phyloP scores from a whole-genome alignment of 2,888 invertebrate species.

The Dynastes grantii region DNA sequence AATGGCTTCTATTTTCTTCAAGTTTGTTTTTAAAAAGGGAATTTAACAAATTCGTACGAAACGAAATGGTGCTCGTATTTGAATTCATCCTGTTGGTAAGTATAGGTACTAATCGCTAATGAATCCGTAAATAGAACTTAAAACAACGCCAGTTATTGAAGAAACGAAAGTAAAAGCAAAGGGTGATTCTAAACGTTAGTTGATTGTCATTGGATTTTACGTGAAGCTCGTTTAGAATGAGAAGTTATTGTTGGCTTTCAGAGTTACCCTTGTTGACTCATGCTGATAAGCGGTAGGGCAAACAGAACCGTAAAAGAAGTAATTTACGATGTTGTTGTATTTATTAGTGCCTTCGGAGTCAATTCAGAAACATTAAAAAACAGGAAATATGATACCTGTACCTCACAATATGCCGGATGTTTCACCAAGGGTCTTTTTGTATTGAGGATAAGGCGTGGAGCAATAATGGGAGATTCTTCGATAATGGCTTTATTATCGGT shows the following conservation, averaged over 20 bases:
- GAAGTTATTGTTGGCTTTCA: constrained; percentile 11
- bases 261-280: constrained; percentile 8
- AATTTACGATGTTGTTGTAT: too few species aligned
- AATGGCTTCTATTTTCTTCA: neutral
- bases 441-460: too few species aligned
- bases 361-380: too few species aligned
- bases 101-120: neutral
- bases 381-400: too few species aligned
- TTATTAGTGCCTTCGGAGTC: too few species aligned
- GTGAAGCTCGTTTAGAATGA: neutral
- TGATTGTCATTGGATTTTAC: neutral
- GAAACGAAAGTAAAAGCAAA: neutral
- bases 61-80: neutral
- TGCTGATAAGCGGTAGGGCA: neutral
- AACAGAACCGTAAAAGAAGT: neutral
- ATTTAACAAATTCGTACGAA: neutral
- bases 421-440: too few species aligned
- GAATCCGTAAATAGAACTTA: neutral
- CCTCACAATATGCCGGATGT: too few species aligned
- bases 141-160: neutral
- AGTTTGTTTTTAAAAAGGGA: neutral
- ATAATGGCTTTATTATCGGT: too few species aligned
- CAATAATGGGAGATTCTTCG: too few species aligned
- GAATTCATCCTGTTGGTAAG: neutral
- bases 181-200: neutral